Base-by-base conservation (phyloP, 2,888 invertebrate species). In the Sarcophaga caerulescens region DNA sequence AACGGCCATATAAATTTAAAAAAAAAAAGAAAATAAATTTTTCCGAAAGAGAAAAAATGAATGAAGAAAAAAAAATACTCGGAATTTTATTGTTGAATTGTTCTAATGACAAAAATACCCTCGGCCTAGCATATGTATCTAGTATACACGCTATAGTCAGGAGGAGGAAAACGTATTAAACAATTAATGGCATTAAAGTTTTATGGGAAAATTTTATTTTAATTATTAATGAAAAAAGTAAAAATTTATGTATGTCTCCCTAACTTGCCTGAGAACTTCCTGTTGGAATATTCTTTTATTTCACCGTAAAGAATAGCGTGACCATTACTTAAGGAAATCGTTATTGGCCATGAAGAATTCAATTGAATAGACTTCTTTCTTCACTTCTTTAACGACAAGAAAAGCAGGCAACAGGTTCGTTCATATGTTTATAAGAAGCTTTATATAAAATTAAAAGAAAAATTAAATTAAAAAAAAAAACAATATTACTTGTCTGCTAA, bases 301-400 rank as follows among this genome's bases (percentile, higher is more conserved):
- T 25, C 47, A 62, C 81, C 81, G 78, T 60, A 84, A 68, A 66
- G 47, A 21, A 84, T 86, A 78, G 86, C 86, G 86, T 86, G 86
- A 86, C 86, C 86, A 81, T 69, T 66, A 81, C 62, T 86, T 81
- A 81, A 84, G 81, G 86, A 86, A 86, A 86, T 86, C 35, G 75
- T 84, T 78, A 57, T 47, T 81, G 70, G 75, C 75, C 81, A 84
- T 57, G 69, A 45, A 57, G 23, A 57, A 21, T 35, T 63, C 74
- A 62, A 63, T 63, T 62, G 59, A 52, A 52, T 14, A 17, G 4
- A 52, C 17, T 52, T 52, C 52, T 52, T 52, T 1, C 17, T 52
- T 1, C 17, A 52, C 17, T 14, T 52, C 17, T 52, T 52, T 17
- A 14, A 12, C 12, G 52, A 52, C 52, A 52, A 52, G 45, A 47